phyloP scores from a whole-genome alignment of 2,888 invertebrate species.

The Rhyacophila evoluta region DNA sequence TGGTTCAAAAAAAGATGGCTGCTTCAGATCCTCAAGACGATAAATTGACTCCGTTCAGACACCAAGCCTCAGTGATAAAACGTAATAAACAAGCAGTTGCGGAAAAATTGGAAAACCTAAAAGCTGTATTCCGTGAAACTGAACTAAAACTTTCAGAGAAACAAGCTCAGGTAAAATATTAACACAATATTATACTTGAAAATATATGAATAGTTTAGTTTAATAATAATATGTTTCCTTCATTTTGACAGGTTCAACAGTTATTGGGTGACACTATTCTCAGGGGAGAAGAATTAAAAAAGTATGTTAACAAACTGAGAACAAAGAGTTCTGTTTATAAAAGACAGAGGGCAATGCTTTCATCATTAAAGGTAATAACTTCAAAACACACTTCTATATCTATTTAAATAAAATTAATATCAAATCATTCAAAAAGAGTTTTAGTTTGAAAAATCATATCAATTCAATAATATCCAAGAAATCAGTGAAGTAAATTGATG shows the following conservation, averaged over 20 bases:
- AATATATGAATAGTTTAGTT: background rate
- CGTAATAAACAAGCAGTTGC: conserved; percentile 84
- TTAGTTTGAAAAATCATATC: too few relatives aligned
- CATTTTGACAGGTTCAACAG: conserved; percentile 62
- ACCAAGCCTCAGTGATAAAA: conserved; percentile 84
- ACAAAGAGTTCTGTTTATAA: conserved; percentile 86
- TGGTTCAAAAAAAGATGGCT: conserved; percentile 79
- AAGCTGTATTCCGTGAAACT: conserved; percentile 72
- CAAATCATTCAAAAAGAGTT: too few relatives aligned
- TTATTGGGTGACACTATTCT: conserved; percentile 77
- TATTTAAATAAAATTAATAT: too few relatives aligned
- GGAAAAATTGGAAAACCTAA: conserved; percentile 76
- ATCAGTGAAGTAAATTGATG: too few relatives aligned
- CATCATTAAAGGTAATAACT: conserved; percentile 72
- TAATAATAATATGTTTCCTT: background rate
- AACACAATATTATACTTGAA: conserved; percentile 1
- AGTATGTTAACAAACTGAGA: conserved; percentile 84
- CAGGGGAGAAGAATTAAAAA: conserved; percentile 86
- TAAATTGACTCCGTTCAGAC: conserved; percentile 85
- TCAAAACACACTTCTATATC: too few relatives aligned
- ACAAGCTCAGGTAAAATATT: conserved; percentile 63
- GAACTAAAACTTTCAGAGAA: conserved; percentile 74
- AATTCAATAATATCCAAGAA: too few relatives aligned
- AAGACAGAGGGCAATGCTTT: conserved; percentile 80
- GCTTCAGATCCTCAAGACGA: conserved; percentile 76